Evolutionary conservation across 2,797 vertebrate genomes (phyloP), one percentile per base, ranked within the genome.

Genomic region (Thalassophryne amazonica): DNA sequence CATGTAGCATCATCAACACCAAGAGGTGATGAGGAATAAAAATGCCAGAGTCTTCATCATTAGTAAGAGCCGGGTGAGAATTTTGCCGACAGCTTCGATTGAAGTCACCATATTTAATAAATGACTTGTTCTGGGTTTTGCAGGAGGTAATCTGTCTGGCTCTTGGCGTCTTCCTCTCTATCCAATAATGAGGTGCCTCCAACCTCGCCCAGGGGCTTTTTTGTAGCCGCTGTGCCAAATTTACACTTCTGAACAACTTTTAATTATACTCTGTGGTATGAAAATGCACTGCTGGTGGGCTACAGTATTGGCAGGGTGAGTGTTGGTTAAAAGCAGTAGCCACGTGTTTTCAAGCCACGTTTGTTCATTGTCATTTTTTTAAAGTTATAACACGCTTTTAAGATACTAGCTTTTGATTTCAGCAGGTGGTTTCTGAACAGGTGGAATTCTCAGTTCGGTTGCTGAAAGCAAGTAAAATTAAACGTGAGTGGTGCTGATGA

Each of bases 181-280:
- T 65, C 51, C 17, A 46, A 69, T 87, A 86, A 85, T 82, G 78
- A 87, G 76, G 57, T 64, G 74, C 81, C 77, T 81, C 55, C 49
- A 83, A 57, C 49, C 60, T 80, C 41, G 29, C 78, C 73, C 57
- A 42, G 42, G 68, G 83, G 57, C 47, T 42, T 48, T 71, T 57
- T 46, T 60, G 51, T 47, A 54, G 61, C 55, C 33, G 47, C 73
- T 58, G 55, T 69, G 59, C 75, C 85, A 85, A 73, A 78, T 82
- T 55, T 81, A 58, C 75, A 64, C 66, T 75, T 81, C 65, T 72
- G 78, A 78, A 60, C 56, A 73, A 69, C 69, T 78, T 85, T 84
- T 85, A 84, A 86, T 86, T 81, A 79, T 74, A 71, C 75, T 65
- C 70, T 45, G 42, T 61, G 60, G 71, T 73, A 77, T 57, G 62